Conservation (phyloP, 2,797 vertebrate genomes). For the Crenuchus spilurus region DNA sequence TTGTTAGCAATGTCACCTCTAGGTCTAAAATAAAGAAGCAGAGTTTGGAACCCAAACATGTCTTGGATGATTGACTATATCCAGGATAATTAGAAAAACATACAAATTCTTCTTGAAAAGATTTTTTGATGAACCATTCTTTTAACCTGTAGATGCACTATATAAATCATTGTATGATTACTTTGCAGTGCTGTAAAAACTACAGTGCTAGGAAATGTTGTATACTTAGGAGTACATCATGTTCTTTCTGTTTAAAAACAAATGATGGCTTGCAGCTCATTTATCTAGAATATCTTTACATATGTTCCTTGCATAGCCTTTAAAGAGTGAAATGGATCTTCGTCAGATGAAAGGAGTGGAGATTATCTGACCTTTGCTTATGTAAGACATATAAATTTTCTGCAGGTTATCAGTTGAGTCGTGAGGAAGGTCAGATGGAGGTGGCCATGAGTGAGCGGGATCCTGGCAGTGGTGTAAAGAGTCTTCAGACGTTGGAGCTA, state of each 20-base stretch:
- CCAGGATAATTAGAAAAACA: too few relatives aligned
- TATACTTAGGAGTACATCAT: neutral
- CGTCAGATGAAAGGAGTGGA: neutral
- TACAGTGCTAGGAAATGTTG: neutral
- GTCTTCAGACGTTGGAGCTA: slow-evolving; percentile 90
- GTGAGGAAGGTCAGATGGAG: slow-evolving; percentile 90
- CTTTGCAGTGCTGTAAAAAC: slow-evolving; percentile 3
- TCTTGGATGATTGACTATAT: too few relatives aligned
- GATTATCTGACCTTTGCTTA: slow-evolving; percentile 21
- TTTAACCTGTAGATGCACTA: neutral
- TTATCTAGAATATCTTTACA: neutral
- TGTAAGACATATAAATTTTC: slow-evolving; percentile 21
- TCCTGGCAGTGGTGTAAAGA: slow-evolving; percentile 84
- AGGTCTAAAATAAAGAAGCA: too few relatives aligned
- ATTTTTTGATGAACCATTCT: too few relatives aligned
- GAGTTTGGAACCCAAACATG: too few relatives aligned
- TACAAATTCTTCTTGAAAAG: too few relatives aligned
- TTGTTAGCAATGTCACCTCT: too few relatives aligned
- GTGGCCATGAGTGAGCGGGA: slow-evolving; percentile 87
- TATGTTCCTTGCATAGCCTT: neutral
- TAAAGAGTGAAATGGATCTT: neutral
- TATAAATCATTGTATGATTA: slow-evolving; percentile 10
- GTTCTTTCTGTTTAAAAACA: slow-evolving; percentile 26
- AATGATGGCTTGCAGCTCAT: neutral
- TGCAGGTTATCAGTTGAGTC: slow-evolving; percentile 89